Base-by-base conservation (phyloP, 1,140 invertebrate genomes). In the Helicoverpa zea region DNA sequence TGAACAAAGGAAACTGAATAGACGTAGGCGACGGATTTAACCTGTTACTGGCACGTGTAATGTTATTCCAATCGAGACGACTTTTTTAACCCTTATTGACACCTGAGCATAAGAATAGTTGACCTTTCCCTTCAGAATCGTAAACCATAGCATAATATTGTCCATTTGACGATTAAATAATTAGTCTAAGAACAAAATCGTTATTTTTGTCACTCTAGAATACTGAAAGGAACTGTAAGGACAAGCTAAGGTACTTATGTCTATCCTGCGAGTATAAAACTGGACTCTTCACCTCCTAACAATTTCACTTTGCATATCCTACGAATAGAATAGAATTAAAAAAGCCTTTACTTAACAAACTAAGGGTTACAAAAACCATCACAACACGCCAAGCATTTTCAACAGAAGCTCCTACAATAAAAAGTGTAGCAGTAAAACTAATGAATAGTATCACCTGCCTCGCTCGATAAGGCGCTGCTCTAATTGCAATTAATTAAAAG, bases 401-500 rank as follows among this genome's bases (percentile, higher is more conserved):
- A 30, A 29, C 29, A 63, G 11, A 35, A 43, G 43, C 30, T 3
- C 35, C 13, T 64, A 30, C 2, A 64, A 64, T 43, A 64, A 70
- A 70, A 54, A 54, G 18, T 54, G 3, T 54, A 5, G 49, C 30
- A 43, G 3, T 52, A n/a, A 54, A 73, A 80, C 56, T 73, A 80
- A 80, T 80, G 63, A 72, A 72, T 61, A 11, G 56, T 49, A 80
- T 72, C 68, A 80, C 66, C 78, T 80, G 78, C 73, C 56, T 51
- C 52, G 81, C 68, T 63, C 81, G 83, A 85, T 86, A 89, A 89
- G 86, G 79, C 83, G 79, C 79, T 64, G 58, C 12, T 43, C 78
- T 89, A 86, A 89, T 89, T 87, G 86, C 83, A 84, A 89, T 87
- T 89, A 86, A 86, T 89, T 89, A 86, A 86, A 79, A 84, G 72